Conservation (phyloP, 2,113 vertebrate genomes). For the Tupaia tana region DNA sequence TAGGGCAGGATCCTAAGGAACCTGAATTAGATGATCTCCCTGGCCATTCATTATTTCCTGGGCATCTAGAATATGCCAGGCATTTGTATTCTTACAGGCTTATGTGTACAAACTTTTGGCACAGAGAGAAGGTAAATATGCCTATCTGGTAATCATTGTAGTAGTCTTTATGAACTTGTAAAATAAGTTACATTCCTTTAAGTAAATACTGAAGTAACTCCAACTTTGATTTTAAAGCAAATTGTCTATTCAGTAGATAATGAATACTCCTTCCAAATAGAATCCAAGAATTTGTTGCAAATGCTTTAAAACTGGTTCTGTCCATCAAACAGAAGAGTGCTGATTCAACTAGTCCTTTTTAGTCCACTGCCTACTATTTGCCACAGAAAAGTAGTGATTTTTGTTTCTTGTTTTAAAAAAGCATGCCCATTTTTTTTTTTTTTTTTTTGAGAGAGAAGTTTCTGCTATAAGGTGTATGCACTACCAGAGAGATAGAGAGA, state of each 20-base stretch:
- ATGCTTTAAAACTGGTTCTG: conserved; percentile 17
- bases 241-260: conserved; percentile 19
- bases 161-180: not conserved
- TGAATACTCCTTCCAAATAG: not conserved
- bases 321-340: conserved; percentile 13
- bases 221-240: conserved; percentile 35
- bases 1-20: not conserved
- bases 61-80: not conserved
- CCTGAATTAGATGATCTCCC: not conserved
- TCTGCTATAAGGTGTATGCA: too few relatives aligned
- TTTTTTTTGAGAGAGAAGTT: too few relatives aligned
- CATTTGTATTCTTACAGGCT: not conserved
- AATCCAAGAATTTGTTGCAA: not conserved
- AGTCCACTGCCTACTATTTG: not conserved
- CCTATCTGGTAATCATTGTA: not conserved
- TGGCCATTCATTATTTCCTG: not conserved
- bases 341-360: not conserved
- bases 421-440: too few relatives aligned
- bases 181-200: not conserved
- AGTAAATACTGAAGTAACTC: not conserved
- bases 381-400: conserved; percentile 3
- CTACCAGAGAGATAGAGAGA: too few relatives aligned
- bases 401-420: not conserved
- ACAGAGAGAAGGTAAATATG: not conserved
- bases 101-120: not conserved